Conservation (phyloP, 2,797 vertebrate genomes). For the Sebastes oblongus region DNA sequence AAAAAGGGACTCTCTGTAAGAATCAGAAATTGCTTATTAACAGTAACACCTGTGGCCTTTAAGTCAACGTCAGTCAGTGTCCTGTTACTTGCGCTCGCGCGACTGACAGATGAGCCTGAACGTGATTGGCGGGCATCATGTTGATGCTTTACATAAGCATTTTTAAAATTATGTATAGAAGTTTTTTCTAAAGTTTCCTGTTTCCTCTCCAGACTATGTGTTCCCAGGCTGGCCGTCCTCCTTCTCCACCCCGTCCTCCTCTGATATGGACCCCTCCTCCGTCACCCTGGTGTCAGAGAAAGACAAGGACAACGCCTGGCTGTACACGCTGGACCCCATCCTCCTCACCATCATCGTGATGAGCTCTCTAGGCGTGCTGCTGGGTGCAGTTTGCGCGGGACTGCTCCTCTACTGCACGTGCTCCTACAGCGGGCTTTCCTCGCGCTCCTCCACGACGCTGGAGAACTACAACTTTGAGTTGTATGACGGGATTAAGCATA, state of each 20-base stretch:
- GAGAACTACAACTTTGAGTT: slow-evolving; percentile 99
- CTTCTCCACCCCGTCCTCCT: slow-evolving; percentile 75
- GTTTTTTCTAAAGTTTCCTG: neutral
- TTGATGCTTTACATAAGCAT: too few species aligned
- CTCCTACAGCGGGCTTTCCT: slow-evolving; percentile 91
- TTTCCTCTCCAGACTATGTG: slow-evolving; percentile 80
- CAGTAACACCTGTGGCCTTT: too few species aligned
- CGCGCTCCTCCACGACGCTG: slow-evolving; percentile 94
- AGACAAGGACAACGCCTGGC: slow-evolving; percentile 95
- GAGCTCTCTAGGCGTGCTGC: slow-evolving; percentile 94
- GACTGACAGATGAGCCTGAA: too few species aligned
- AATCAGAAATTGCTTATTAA: too few species aligned
- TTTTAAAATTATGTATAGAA: neutral
- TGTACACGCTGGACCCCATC: slow-evolving; percentile 95
- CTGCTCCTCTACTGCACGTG: slow-evolving; percentile 97
- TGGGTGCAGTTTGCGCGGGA: slow-evolving; percentile 93
- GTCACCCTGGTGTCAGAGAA: slow-evolving; percentile 87
- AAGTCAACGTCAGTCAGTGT: too few species aligned
- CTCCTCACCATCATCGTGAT: slow-evolving; percentile 98
- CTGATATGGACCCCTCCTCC: slow-evolving; percentile 84
- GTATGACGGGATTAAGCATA: slow-evolving; percentile 97
- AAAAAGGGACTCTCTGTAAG: too few species aligned
- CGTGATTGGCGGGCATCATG: too few species aligned
- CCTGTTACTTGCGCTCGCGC: too few species aligned
- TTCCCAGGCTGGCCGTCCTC: slow-evolving; percentile 85